Evolutionary conservation across 2,113 vertebrate species (phyloP).

Genomic region (Brachypodius melanocephalos): DNA sequence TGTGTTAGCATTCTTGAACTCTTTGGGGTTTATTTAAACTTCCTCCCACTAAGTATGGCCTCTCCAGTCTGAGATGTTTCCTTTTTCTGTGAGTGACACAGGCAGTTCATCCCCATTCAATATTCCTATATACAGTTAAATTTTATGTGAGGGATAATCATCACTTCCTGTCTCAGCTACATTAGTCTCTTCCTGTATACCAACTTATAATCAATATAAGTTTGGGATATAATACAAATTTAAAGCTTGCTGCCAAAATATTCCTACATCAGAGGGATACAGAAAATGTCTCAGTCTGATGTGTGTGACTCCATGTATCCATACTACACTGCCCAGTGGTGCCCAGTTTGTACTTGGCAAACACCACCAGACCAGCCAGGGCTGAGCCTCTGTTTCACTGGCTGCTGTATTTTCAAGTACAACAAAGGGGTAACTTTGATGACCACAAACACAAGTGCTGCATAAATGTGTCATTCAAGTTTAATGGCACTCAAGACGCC

Average conservation of each 20-base stretch:
- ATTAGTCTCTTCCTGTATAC: background rate
- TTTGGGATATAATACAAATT: background rate
- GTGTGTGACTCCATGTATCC: background rate
- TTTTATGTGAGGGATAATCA: background rate
- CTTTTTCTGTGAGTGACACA: background rate
- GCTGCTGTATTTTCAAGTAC: background rate
- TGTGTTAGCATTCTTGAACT: background rate
- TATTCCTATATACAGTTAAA: background rate
- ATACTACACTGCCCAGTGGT: background rate
- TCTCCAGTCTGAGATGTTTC: background rate
- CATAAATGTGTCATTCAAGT: background rate
- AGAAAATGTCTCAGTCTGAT: background rate
- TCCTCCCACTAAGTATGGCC: background rate
- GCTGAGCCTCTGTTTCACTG: too few relatives aligned
- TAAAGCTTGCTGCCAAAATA: background rate
- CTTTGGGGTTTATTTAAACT: background rate
- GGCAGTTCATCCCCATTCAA: background rate
- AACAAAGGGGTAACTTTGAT: background rate
- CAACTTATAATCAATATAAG: background rate
- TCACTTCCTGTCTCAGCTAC: background rate
- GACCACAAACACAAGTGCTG: background rate
- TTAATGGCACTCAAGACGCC: background rate
- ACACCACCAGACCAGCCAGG: background rate
- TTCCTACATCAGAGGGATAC: background rate
- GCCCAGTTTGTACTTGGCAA: background rate